Base-by-base conservation (phyloP, 2,888 invertebrate genomes). In the Andrena bicolor region DNA sequence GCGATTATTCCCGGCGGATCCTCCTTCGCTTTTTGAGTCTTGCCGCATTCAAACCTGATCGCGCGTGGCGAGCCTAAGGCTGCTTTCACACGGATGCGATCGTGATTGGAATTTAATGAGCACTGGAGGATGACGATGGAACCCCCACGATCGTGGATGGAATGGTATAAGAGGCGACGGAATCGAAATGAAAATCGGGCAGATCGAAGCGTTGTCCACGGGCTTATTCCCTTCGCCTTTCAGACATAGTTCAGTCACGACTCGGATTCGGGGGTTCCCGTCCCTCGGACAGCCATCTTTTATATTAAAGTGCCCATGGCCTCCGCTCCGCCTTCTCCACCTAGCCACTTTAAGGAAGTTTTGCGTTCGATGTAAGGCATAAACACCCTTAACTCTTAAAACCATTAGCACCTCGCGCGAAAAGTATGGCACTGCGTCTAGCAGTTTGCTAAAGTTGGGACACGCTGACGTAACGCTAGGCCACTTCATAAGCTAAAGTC, bases 1-100 rank as follows among this genome's bases (percentile, higher is more conserved):
- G 60, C 41, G 69, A 77, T 77, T 60, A 65, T 76, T 32, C 35
- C n/a, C 4, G 26, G 28, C 2, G 49, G 30, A 48, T 58, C 68
- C 30, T 26, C 32, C 23, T 2, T 4, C 10, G 10, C 48, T 30
- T 60, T 71, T 66, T 28, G 79, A 71, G 60, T 60, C 65, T 13
- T 5, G 35, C 20, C 26, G 66, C 48, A 71, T 71, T 80, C 65
- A 35, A 48, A 53, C 35, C 48, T 48, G 80, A 71, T 77, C 48
- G 80, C 60, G 61, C 65, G 71, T 71, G 48, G 16, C 20, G 10
- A 60, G 58, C 58, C 26, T 77, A 49, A 71, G 49, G 65, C 23
- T 20, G 53, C 41, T n/a, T 26, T 66, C 78, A 61, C 80, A 71
- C 60, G 13, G 8, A 26, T 41, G 23, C 26, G 56, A 56, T 23